These are phyloP conservation scores for Cyclura pinguis DNA, from an alignment of 2,797 vertebrate genomes.

Conservation along the genomic window DNA sequence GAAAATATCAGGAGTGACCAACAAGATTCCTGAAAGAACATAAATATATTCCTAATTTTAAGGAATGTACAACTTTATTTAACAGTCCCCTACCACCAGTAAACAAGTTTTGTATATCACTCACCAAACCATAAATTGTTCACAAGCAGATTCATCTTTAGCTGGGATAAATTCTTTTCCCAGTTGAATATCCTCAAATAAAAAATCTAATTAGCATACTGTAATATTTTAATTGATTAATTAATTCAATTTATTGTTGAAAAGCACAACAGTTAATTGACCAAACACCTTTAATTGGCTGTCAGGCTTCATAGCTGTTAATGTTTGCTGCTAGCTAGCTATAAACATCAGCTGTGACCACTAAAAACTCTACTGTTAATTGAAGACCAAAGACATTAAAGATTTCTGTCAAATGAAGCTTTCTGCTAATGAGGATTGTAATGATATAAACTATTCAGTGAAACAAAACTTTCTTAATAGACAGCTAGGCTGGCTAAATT, in stretches of 20 bases:
- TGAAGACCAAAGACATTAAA: neutral
- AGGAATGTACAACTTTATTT: neutral
- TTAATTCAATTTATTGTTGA: conserved; percentile 17
- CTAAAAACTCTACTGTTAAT: conserved; percentile 1
- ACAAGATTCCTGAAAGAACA: neutral
- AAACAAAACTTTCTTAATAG: neutral
- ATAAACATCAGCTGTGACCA: conserved; percentile 20
- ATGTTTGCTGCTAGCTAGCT: neutral
- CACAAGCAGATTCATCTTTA: neutral
- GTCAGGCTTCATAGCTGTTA: conserved; percentile 11
- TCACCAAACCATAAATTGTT: conserved; percentile 1
- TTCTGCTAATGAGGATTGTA: neutral
- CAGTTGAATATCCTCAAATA: conserved; percentile 15
- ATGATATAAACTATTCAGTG: neutral
- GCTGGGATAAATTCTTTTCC: neutral
- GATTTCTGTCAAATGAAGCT: neutral
- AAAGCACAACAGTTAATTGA: conserved; percentile 22
- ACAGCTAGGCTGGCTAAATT: neutral
- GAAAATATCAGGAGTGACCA: conserved; percentile 32
- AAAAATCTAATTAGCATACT: conserved; percentile 5
- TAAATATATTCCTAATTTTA: neutral
- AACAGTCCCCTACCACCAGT: neutral
- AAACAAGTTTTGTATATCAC: neutral
- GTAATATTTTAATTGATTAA: conserved; percentile 29
- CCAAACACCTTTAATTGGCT: conserved; percentile 14